Percentiles rank a stretch among this genome's conserved stretches.
Evolutionary conservation across 2,888 invertebrate species (phyloP).

Genomic region (Lepidochrysops patricia): DNA sequence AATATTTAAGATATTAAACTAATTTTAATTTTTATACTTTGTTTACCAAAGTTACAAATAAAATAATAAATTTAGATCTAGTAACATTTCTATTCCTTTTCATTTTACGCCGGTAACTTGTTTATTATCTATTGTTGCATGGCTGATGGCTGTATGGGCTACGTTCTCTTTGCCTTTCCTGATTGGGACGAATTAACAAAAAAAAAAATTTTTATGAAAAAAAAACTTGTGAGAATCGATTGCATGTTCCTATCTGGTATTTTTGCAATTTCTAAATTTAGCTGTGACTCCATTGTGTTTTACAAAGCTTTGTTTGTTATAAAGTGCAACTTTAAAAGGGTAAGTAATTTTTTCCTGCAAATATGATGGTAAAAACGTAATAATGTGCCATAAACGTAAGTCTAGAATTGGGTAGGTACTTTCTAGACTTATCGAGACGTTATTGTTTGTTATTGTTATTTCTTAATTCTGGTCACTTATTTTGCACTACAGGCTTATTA

Average conservation of each 20-base stretch:
- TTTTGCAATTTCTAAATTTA: background rate
- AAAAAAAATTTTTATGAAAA: background rate
- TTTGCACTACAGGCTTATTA: background rate
- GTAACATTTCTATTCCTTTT: no score
- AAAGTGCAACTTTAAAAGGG: conserved; percentile 10
- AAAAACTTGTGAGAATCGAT: background rate
- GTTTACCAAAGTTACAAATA: no score
- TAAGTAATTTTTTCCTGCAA: conserved; percentile 16
- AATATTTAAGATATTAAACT: no score
- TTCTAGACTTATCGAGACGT: conserved; percentile 27
- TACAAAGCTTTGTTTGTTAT: background rate
- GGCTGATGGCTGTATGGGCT: no score
- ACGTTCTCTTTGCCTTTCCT: no score
- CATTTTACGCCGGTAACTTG: no score
- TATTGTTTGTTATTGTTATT: background rate
- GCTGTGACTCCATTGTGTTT: background rate
- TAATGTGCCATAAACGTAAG: conserved; percentile 36
- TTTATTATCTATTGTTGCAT: no score
- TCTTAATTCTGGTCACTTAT: background rate
- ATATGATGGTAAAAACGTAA: background rate
- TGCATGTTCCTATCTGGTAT: background rate
- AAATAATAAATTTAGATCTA: no score
- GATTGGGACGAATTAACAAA: no score
- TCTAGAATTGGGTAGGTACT: conserved; percentile 35
- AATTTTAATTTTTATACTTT: no score